Base-by-base conservation (phyloP, 2,888 invertebrate species). In the Meganola albula region DNA sequence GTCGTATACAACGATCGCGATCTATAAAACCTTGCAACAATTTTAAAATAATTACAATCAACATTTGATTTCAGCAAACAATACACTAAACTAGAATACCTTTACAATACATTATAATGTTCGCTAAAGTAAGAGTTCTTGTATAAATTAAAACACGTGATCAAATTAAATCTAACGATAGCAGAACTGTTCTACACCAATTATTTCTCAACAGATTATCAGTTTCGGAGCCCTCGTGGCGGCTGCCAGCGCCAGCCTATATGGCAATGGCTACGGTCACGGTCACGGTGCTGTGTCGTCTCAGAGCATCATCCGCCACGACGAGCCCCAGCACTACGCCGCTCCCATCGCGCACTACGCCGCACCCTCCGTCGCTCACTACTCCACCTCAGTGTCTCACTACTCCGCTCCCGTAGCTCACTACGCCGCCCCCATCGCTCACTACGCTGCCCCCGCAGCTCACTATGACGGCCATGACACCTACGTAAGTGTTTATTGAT, bases 241-340 rank as follows among this genome's bases (percentile, higher is more conserved):
- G 24, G 66, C 85, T 10, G 80, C 82, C 31, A 75, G 70, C 49
- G 88, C 87, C 20, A 86, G 86, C n/a, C 12, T 57, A 82, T 11
- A 57, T 16, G 66, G 20, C 20, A 7, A 54, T 11, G 58, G 27
- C 10, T 30, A 33, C 12, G 11, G n/a, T n/a, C n/a, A 21, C 9
- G 22, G 58, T 22, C 63, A 70, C 39, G n/a, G n/a, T n/a, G 76
- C 75, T 2, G 67, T 74, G 6, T 77, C 77, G 11, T 74, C 74
- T 9, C 77, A 76, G 44, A 74, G 66, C 37, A 65, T 79, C 18
- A 72, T 83, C 10, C 62, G 69, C 59, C 76, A 77, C 51, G 78
- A 76, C 1, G 72, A 67, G 28, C 3, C 4, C 20, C 20, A 67
- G 28, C 3, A 2, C 20, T n/a, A 20, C 20, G n/a, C n/a, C 8